A percentile compares a stretch with the other conserved stretches of the same genome.
phyloP scores from a whole-genome alignment of 2,113 vertebrate genomes.

The Notothenia coriiceps region DNA sequence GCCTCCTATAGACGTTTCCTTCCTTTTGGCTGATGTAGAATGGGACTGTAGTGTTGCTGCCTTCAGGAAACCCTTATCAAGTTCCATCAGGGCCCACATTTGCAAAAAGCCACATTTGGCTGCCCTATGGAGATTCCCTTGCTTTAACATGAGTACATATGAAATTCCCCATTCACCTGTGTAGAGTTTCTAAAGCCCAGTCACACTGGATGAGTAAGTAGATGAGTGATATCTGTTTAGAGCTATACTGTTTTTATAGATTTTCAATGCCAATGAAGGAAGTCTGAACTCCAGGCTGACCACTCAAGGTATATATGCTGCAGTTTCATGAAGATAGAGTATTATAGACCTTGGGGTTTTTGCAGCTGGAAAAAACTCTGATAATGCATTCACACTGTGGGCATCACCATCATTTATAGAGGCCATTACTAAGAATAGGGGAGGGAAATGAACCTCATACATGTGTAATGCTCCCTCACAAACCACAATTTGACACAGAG shows the following conservation, averaged over 20 bases:
- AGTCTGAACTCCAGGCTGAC: not conserved
- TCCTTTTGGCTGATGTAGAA: constrained; percentile 30
- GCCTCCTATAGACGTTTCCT: not conserved
- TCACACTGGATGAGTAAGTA: constrained; percentile 10
- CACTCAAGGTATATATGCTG: not conserved
- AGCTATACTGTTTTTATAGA: constrained; percentile 1
- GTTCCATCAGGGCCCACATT: constrained; percentile 27
- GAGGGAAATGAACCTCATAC: not conserved
- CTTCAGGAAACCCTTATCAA: constrained; percentile 14
- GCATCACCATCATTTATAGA: not conserved
- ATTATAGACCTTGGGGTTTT: not conserved
- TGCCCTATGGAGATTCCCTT: constrained; percentile 27
- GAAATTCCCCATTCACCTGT: not conserved
- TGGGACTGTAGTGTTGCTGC: not conserved
- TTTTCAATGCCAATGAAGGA: not conserved
- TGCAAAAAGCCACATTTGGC: constrained; percentile 17
- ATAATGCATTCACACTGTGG: not conserved
- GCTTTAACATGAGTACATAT: not conserved
- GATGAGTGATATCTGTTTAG: not conserved
- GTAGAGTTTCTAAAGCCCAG: not conserved
- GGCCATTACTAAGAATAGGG: not conserved
- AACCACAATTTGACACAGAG: not conserved
- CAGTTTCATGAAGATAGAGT: not conserved
- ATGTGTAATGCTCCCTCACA: not conserved
- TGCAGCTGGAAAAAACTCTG: not conserved